Conservation (phyloP, 1,140 invertebrate species). For the Globodera rostochiensis region DNA sequence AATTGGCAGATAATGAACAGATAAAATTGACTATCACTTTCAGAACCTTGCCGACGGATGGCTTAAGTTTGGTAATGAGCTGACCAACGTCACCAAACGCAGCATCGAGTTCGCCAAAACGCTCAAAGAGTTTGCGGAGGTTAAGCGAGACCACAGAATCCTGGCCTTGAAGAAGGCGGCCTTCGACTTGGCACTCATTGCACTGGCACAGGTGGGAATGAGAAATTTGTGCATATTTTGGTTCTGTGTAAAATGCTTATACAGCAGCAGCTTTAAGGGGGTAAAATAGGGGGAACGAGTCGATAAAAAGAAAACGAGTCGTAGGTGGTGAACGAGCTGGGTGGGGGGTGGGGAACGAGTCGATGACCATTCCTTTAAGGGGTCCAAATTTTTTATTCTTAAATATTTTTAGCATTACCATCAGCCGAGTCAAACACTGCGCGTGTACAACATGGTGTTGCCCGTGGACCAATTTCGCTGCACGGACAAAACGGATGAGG, state of each 20-base stretch:
- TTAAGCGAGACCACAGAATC: slow-evolving; percentile 51
- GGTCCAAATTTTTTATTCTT: too few species aligned
- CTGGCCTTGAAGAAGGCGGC: slow-evolving; percentile 37
- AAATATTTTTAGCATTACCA: slow-evolving; percentile 24
- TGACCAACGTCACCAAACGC: slow-evolving; percentile 51
- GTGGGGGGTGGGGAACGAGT: too few species aligned
- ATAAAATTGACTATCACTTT: slow-evolving; percentile 11
- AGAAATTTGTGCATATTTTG: background rate
- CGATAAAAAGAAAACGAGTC: too few species aligned
- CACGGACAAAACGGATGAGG: slow-evolving; percentile 31
- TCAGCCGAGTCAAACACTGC: slow-evolving; percentile 25
- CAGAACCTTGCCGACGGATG: slow-evolving; percentile 44
- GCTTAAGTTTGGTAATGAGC: slow-evolving; percentile 48
- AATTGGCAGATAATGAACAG: too few species aligned
- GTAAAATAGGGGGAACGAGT: too few species aligned
- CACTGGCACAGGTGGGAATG: slow-evolving; percentile 25
- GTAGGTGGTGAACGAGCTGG: too few species aligned
- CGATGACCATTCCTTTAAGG: too few species aligned
- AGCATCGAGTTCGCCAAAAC: slow-evolving; percentile 55
- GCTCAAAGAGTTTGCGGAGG: slow-evolving; percentile 30
- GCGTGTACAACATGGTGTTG: slow-evolving; percentile 27
- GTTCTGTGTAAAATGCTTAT: too few species aligned
- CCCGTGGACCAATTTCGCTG: slow-evolving; percentile 38
- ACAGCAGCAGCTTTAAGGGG: too few species aligned
- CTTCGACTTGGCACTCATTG: slow-evolving; percentile 47